phyloP scores from a whole-genome alignment of 1,140 invertebrate genomes.

The Pseudachorutes palmiensis region DNA sequence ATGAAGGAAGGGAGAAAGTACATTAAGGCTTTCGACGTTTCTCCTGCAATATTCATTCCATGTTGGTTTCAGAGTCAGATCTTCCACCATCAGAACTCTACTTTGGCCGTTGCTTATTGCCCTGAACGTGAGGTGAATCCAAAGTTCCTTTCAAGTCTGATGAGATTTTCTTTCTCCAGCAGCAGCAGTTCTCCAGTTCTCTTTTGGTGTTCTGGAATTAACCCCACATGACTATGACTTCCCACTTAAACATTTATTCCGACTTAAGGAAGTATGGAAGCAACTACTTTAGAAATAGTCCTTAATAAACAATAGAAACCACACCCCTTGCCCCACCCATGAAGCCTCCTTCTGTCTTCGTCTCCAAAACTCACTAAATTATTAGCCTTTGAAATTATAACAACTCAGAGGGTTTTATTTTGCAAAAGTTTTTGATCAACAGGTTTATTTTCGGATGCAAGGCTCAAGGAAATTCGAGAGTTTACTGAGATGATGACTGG shows the following conservation, averaged over 20 bases:
- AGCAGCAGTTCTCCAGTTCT: neutral
- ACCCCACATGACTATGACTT: slow-evolving; percentile 9
- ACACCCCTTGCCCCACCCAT: neutral
- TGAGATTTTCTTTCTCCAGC: slow-evolving; percentile 32
- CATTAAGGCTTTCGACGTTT: slow-evolving; percentile 29
- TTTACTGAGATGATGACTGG: neutral
- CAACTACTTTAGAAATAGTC: no score
- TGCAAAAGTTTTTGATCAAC: no score
- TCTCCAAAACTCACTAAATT: neutral
- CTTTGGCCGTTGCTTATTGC: slow-evolving; percentile 38
- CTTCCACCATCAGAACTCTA: no score
- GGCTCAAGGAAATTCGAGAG: neutral
- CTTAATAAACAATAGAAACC: neutral
- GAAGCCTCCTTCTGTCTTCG: neutral
- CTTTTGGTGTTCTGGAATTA: neutral
- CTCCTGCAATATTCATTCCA: slow-evolving; percentile 39
- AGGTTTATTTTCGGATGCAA: neutral
- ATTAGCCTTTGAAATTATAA: neutral
- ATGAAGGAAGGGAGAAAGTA: slow-evolving; percentile 28
- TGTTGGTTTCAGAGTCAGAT: slow-evolving; percentile 33
- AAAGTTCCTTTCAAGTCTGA: slow-evolving; percentile 39
- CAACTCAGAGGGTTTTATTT: neutral
- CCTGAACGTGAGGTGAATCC: slow-evolving; percentile 37
- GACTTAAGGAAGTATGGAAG: neutral
- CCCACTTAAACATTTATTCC: slow-evolving; percentile 11